Conservation (phyloP, 1,140 invertebrate species). For the Nymphalis io region DNA sequence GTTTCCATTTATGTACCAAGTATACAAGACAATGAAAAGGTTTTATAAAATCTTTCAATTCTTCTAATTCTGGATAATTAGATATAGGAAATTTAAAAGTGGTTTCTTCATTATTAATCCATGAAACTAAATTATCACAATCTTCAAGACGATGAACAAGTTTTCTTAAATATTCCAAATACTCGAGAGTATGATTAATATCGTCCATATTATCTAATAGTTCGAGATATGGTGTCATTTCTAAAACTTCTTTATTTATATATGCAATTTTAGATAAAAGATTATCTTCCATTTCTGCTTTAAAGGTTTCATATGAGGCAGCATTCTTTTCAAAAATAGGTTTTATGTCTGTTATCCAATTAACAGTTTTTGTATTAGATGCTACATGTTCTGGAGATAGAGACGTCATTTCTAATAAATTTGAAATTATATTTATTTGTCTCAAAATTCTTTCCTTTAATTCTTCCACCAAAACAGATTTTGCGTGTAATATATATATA, state of each 20-base stretch:
- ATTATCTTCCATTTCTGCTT: slow-evolving; percentile 90
- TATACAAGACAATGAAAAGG: slow-evolving; percentile 86
- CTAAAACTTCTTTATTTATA: slow-evolving; percentile 85
- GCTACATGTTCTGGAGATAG: slow-evolving; percentile 85
- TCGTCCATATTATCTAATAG: slow-evolving; percentile 87
- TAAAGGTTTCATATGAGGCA: slow-evolving; percentile 88
- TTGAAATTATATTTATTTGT: slow-evolving; percentile 83
- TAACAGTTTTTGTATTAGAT: slow-evolving; percentile 85
- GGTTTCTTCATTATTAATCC: slow-evolving; percentile 95
- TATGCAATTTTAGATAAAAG: slow-evolving; percentile 85
- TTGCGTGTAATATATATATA: slow-evolving; percentile 84
- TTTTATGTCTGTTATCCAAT: slow-evolving; percentile 87
- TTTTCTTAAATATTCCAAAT: slow-evolving; percentile 86
- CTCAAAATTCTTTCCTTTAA: slow-evolving; percentile 83
- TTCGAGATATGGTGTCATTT: slow-evolving; percentile 85
- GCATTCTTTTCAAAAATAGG: slow-evolving; percentile 87
- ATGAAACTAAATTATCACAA: slow-evolving; percentile 86
- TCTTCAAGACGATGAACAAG: slow-evolving; percentile 88
- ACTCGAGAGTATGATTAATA: slow-evolving; percentile 83
- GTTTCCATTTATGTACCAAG: slow-evolving; percentile 86
- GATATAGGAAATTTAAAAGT: slow-evolving; percentile 90
- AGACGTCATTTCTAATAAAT: slow-evolving; percentile 85
- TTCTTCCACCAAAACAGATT: slow-evolving; percentile 82
- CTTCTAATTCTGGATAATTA: slow-evolving; percentile 87
- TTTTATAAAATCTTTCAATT: slow-evolving; percentile 85